These are phyloP conservation scores for Caenorhabditis tropicalis DNA, from an alignment of 1,140 invertebrate species.

Conservation along the genomic window DNA sequence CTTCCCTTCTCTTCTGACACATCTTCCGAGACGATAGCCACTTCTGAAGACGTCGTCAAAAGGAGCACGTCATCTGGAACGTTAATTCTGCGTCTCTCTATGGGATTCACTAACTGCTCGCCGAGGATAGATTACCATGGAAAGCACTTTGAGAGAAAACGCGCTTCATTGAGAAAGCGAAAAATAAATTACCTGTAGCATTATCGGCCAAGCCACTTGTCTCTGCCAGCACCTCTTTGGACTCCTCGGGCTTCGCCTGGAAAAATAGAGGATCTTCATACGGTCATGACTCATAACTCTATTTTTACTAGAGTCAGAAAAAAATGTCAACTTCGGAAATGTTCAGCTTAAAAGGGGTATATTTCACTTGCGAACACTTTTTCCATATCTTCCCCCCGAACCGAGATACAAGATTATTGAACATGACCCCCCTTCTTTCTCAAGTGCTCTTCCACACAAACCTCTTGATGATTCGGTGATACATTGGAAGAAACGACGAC, in stretches of 20 bases:
- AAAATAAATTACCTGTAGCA: background rate
- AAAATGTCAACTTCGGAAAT: no score
- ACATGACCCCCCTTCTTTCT: background rate
- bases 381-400: no score
- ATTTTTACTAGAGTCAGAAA: no score
- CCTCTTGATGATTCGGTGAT: constrained; percentile 34
- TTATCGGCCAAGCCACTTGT: background rate
- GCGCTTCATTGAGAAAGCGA: background rate
- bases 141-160: no score
- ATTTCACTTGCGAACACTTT: no score
- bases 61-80: background rate
- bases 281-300: background rate
- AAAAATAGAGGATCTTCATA: background rate
- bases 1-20: constrained; percentile 42
- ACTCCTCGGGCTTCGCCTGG: background rate
- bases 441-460: background rate
- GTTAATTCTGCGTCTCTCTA: background rate
- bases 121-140: no score
- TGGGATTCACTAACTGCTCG: background rate
- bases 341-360: no score
- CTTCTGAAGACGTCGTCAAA: background rate
- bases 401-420: no score
- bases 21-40: background rate
- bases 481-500: background rate
- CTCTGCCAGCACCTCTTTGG: background rate